A percentile compares a stretch with the other conserved stretches of the same genome.
Evolutionary conservation across 2,888 invertebrate species (phyloP).

Genomic region (Elysia crispata): DNA sequence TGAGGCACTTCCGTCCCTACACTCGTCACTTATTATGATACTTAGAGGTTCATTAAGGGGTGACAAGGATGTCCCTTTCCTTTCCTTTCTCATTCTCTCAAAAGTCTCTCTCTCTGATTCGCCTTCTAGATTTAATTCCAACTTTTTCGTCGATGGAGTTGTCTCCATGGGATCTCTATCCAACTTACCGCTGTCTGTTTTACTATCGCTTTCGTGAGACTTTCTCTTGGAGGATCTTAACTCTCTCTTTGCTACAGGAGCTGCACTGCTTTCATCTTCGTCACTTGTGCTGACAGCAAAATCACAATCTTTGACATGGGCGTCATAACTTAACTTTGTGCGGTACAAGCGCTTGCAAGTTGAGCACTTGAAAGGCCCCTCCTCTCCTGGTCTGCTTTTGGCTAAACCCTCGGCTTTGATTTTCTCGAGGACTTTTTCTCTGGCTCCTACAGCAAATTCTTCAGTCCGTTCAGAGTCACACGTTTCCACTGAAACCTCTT

Average conservation of each 20-base stretch:
- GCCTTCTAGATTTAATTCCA: conserved; percentile 52
- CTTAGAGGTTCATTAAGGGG: conserved; percentile 43
- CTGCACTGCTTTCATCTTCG: conserved; percentile 58
- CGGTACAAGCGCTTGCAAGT: conserved; percentile 85
- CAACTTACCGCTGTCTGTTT: not conserved
- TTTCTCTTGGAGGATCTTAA: conserved; percentile 20
- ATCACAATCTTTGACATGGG: conserved; percentile 75
- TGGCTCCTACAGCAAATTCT: too few relatives aligned
- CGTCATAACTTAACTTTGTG: conserved; percentile 75
- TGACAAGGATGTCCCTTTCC: conserved; percentile 4
- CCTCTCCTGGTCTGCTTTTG: conserved; percentile 70
- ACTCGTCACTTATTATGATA: conserved; percentile 45
- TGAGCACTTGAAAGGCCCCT: conserved; percentile 87
- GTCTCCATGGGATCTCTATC: conserved; percentile 49
- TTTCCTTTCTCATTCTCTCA: conserved; percentile 6
- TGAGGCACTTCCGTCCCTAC: conserved; percentile 41
- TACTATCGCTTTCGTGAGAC: conserved; percentile 19
- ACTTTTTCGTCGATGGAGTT: conserved; percentile 55
- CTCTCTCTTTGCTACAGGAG: conserved; percentile 22
- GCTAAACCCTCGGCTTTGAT: conserved; percentile 70
- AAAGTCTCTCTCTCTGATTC: conserved; percentile 34
- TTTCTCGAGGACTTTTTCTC: conserved; percentile 40
- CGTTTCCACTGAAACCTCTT: not conserved
- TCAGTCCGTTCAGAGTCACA: not conserved
- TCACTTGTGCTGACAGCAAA: conserved; percentile 77